A percentile compares a stretch with the other conserved stretches of the same genome.
Evolutionary conservation across 1,140 invertebrate species (phyloP).

Genomic region (Panagrolaimus sp.): DNA sequence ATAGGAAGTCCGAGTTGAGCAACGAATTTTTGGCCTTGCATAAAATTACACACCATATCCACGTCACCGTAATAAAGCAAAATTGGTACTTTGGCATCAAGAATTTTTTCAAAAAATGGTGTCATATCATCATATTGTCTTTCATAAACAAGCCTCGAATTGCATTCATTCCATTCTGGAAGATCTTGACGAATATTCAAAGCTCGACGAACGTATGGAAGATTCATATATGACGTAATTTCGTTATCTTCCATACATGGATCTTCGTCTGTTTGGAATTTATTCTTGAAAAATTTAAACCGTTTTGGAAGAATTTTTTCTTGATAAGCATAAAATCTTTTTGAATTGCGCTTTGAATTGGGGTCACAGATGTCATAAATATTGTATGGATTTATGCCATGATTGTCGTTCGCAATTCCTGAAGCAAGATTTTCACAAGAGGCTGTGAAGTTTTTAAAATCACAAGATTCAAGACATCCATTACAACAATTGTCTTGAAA

Average conservation of each 20-base stretch:
- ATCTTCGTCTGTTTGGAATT: constrained; percentile 20
- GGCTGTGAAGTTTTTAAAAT: constrained; percentile 21
- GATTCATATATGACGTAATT: constrained; percentile 25
- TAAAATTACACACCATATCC: constrained; percentile 60
- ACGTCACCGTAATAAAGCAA: constrained; percentile 65
- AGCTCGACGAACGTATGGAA: constrained; percentile 31
- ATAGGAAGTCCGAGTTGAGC: neutral
- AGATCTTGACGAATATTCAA: constrained; percentile 30
- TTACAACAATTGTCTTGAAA: constrained; percentile 22
- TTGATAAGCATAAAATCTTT: neutral
- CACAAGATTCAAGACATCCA: constrained; percentile 5
- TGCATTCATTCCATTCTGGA: constrained; percentile 15
- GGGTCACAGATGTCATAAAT: constrained; percentile 39
- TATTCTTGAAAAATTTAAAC: neutral
- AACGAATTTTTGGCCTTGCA: neutral
- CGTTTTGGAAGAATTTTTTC: neutral
- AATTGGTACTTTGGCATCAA: constrained; percentile 55
- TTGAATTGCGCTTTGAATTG: neutral
- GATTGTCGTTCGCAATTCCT: constrained; percentile 12
- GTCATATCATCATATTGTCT: constrained; percentile 13
- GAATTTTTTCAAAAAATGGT: constrained; percentile 6
- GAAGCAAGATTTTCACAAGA: neutral
- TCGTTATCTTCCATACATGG: constrained; percentile 50
- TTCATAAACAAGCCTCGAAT: constrained; percentile 7
- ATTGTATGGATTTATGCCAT: constrained; percentile 43